Base-by-base conservation (phyloP, 2,113 vertebrate species). In the Lathamus discolor region DNA sequence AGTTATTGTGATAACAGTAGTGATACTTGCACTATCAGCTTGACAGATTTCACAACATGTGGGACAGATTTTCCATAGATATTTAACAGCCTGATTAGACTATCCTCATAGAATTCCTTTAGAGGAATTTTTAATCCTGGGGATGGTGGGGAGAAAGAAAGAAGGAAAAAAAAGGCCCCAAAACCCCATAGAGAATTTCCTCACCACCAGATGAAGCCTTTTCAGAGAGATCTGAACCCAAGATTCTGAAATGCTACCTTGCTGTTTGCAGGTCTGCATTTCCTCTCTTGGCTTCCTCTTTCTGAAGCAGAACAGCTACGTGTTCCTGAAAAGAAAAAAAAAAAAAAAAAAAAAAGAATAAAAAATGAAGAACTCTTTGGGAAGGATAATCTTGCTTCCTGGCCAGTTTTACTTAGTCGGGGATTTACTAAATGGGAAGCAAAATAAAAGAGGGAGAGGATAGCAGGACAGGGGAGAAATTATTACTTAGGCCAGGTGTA, bases 11-110 rank as follows among this genome's bases (percentile, higher is more conserved):
- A 46, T 93, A 95, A 68, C 72, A 67, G 10, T 63, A 69, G 63
- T 81, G 77, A 29, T 52, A 43, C 68, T 83, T 88, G 22, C 41
- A 88, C 44, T 87, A 66, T 80, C 70, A 88, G 20, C 46, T 91
- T 92, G 72, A 51, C 63, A 90, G 37, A 80, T 77, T 90, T 92
- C 55, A 86, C 43, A 78, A 37, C 73, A 70, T n/a, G 3, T 86
- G 64, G 46, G 59, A 73, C 54, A 86, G 63, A 76, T 72, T 86
- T 91, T 88, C 64, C 70, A 18, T 28, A 70, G 59, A 46, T 76
- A 76, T 49, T 77, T 87, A 75, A 59, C 44, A 46, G 18, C 62
- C 24, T 92, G 18, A 72, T 80, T 90, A 77, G 31, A 23, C 19
- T 63, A 33, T 63, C 6, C 22, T 35, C 19, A 70, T 3, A 74